Conservation (phyloP, 2,797 vertebrate species). For the Adrianichthys oophorus region DNA sequence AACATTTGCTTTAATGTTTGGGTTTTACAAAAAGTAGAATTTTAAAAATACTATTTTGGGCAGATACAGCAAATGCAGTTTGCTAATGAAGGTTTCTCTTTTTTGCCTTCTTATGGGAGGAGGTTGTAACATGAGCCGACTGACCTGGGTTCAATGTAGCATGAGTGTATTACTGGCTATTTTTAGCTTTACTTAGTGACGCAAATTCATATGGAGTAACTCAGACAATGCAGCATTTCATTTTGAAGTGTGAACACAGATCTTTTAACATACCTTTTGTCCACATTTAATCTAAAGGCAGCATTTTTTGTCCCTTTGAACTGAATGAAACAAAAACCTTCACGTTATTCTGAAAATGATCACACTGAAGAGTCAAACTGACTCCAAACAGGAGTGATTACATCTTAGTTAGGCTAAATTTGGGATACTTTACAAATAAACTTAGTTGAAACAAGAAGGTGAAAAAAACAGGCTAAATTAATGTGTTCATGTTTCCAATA, state of each 20-base stretch:
- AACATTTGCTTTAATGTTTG: constrained; percentile 40
- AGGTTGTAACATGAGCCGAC: constrained; percentile 33
- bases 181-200: constrained; percentile 38
- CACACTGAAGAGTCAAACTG: too few relatives aligned
- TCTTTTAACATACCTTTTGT: too few relatives aligned
- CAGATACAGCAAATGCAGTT: constrained; percentile 18
- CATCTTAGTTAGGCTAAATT: too few relatives aligned
- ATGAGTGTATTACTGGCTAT: constrained; percentile 34
- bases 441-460: too few relatives aligned
- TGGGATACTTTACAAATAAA: too few relatives aligned
- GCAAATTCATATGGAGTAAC: constrained; percentile 23
- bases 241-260: not conserved
- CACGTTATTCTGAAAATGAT: too few relatives aligned
- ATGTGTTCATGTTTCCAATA: too few relatives aligned
- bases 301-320: too few relatives aligned
- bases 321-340: too few relatives aligned
- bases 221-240: not conserved
- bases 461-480: too few relatives aligned
- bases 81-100: constrained; percentile 26
- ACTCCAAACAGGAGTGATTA: too few relatives aligned
- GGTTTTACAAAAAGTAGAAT: constrained; percentile 30
- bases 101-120: constrained; percentile 33
- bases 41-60: constrained; percentile 24
- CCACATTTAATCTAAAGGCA: too few relatives aligned
- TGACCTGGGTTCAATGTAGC: constrained; percentile 49